Evolutionary conservation across 1,140 invertebrate species (phyloP).

Genomic region (Drosophila murphyi): DNA sequence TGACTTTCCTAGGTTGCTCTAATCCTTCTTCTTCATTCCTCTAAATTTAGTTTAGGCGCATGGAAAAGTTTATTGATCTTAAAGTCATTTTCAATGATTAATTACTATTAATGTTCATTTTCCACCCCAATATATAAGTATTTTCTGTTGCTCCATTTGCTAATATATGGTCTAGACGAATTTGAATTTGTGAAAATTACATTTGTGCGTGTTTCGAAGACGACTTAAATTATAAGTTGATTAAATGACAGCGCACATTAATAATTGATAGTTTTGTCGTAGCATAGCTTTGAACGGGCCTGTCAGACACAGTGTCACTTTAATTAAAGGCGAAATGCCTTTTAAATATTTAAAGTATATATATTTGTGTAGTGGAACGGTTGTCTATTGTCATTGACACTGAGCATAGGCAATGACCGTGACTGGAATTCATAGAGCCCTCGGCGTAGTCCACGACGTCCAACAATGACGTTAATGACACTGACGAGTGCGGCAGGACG

Average conservation of each 20-base stretch:
- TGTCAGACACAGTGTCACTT: constrained; percentile 27
- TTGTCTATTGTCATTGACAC: constrained; percentile 36
- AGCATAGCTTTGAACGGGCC: constrained; percentile 31
- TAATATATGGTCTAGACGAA: not conserved
- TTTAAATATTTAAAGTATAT: constrained; percentile 75
- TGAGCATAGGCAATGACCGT: constrained; percentile 46
- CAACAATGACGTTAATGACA: constrained; percentile 79
- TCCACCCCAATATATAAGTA: not conserved
- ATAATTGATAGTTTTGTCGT: constrained; percentile 66
- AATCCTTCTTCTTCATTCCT: too few species aligned
- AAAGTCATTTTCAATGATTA: not conserved
- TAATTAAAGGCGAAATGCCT: constrained; percentile 62
- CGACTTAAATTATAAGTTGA: constrained; percentile 62
- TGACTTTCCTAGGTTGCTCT: too few species aligned
- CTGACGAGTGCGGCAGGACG: constrained; percentile 67
- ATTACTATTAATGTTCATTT: not conserved
- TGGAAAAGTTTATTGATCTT: not conserved
- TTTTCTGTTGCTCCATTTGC: not conserved
- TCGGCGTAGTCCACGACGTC: constrained; percentile 13
- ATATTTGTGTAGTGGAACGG: constrained; percentile 27
- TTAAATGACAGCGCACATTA: constrained; percentile 70
- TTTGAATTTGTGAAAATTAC: constrained; percentile 52
- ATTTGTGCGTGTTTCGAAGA: constrained; percentile 68
- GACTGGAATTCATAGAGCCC: not conserved
- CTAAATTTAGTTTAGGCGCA: too few species aligned